phyloP scores from a whole-genome alignment of 2,888 invertebrate genomes.

The Sphinx pinastri region DNA sequence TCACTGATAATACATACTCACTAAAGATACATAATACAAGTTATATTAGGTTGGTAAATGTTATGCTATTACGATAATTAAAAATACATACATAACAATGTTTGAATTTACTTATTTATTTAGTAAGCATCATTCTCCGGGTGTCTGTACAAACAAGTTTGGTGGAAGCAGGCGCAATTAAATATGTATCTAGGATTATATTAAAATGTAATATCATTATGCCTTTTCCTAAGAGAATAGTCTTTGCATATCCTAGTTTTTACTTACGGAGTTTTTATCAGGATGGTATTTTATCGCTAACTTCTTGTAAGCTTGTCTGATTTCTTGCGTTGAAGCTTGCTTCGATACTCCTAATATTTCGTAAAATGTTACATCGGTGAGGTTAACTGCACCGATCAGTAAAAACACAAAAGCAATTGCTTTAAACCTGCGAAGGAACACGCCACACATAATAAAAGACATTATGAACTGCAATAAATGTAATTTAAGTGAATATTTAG shows the following conservation, averaged over 20 bases:
- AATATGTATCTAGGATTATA: too few relatives aligned
- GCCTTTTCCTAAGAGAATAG: too few relatives aligned
- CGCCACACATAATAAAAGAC: not conserved
- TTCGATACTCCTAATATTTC: conserved; percentile 86
- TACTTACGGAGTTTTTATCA: conserved; percentile 87
- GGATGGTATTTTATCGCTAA: conserved; percentile 89
- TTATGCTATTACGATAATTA: too few relatives aligned
- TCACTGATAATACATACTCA: too few relatives aligned
- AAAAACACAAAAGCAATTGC: conserved; percentile 47
- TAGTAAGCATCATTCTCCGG: too few relatives aligned
- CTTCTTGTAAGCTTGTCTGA: conserved; percentile 91
- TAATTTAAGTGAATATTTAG: not conserved
- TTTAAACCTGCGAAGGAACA: conserved; percentile 56
- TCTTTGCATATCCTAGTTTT: not conserved
- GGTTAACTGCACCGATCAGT: conserved; percentile 55
- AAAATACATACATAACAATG: too few relatives aligned
- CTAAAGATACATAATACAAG: too few relatives aligned
- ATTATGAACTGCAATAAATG: not conserved
- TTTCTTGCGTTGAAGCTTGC: conserved; percentile 87
- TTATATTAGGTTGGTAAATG: too few relatives aligned
- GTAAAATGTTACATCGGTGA: conserved; percentile 79
- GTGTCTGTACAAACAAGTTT: too few relatives aligned
- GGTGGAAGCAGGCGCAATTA: too few relatives aligned
- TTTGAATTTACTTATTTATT: too few relatives aligned
- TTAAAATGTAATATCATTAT: too few relatives aligned